Evolutionary conservation across 2,888 invertebrate species (phyloP).

Genomic region (Allygus modestus): DNA sequence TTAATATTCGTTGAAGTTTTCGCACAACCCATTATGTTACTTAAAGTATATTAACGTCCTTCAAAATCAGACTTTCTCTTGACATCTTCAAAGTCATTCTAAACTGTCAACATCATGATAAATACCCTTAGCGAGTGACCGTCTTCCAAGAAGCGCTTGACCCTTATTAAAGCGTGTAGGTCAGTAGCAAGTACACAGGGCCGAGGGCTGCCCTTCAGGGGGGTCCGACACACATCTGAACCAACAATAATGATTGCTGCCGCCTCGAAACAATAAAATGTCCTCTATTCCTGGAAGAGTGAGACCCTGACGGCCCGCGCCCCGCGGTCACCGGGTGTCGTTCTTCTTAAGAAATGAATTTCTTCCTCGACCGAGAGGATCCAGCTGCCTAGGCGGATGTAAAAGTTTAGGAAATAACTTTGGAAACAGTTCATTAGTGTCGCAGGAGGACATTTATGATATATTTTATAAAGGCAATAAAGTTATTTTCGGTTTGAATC

Average conservation of each 20-base stretch:
- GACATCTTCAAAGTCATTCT: neutral
- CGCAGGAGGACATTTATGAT: too few relatives aligned
- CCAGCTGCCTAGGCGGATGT: neutral
- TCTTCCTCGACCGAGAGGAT: neutral
- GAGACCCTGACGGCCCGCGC: neutral
- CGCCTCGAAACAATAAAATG: slow-evolving; percentile 53
- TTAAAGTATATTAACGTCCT: too few relatives aligned
- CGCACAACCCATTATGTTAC: too few relatives aligned
- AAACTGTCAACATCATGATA: neutral
- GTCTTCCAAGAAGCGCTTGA: slow-evolving; percentile 16
- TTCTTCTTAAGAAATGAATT: neutral
- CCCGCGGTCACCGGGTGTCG: slow-evolving; percentile 1
- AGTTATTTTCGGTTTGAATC: too few relatives aligned
- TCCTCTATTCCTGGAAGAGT: slow-evolving; percentile 49
- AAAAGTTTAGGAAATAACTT: neutral
- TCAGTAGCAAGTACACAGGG: neutral
- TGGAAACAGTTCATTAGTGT: neutral
- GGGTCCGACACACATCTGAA: slow-evolving; percentile 41
- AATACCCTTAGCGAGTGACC: neutral
- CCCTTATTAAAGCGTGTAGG: neutral
- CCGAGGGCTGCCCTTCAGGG: neutral
- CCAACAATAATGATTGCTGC: slow-evolving; percentile 45
- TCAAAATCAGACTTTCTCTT: too few relatives aligned
- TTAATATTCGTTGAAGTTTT: too few relatives aligned
- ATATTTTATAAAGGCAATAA: too few relatives aligned